A percentile compares a stretch with the other conserved stretches of the same genome.
Evolutionary conservation across 2,113 vertebrate genomes (phyloP).

Genomic region (Peromyscus polionotus): DNA sequence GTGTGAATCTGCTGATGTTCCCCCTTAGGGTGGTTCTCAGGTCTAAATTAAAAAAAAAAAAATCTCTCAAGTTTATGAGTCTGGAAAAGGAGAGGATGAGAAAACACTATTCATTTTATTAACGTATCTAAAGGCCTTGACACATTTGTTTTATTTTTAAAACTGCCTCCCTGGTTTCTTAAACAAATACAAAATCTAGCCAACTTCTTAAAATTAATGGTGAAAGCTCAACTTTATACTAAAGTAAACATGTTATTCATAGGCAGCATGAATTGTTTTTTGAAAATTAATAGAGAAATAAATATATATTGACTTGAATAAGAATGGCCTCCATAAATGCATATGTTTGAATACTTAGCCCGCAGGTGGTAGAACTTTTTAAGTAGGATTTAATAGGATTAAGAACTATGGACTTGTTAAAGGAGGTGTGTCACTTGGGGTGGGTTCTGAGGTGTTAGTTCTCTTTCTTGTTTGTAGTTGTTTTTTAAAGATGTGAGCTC

Average conservation of each 20-base stretch:
- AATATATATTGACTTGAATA: neutral
- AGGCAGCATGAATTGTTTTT: neutral
- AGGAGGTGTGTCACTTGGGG: neutral
- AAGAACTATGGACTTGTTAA: neutral
- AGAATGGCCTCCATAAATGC: neutral
- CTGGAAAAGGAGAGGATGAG: neutral
- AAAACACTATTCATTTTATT: constrained; percentile 10
- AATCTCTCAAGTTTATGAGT: neutral
- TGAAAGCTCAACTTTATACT: constrained; percentile 8
- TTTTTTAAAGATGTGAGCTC: neutral
- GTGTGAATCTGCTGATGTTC: neutral
- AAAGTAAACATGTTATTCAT: neutral
- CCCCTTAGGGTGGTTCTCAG: neutral
- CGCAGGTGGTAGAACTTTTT: neutral
- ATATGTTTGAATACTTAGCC: neutral
- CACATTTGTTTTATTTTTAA: neutral
- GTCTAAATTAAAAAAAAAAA: neutral
- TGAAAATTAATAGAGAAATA: neutral
- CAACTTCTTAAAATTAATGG: neutral
- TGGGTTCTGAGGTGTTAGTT: neutral
- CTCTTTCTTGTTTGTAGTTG: neutral
- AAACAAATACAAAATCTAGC: constrained; percentile 7
- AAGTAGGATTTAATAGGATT: neutral
- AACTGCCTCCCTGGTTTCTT: neutral
- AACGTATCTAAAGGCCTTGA: neutral